Evolutionary conservation across 2,888 invertebrate genomes (phyloP), one percentile per base, ranked within the genome.

Genomic region (Pardosa pseudoannulata): DNA sequence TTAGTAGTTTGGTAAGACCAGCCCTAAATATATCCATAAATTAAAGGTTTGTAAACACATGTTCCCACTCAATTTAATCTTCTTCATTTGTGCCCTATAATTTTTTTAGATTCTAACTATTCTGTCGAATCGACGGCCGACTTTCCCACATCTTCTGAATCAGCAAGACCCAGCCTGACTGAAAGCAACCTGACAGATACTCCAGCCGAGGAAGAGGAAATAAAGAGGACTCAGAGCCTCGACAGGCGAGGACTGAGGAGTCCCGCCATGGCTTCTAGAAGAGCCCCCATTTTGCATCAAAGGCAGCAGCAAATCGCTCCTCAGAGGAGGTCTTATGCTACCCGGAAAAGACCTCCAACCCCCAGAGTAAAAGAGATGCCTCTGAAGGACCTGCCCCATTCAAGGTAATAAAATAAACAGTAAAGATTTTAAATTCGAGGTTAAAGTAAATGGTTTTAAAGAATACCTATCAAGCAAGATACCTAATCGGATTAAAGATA

Each of bases 311-410:
- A 56, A 11, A 1, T 6, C 3, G 16, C 11, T 6, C 11, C 62
- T 7, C 83, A 64, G 23, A 32, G 65, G 19, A 73, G 27, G 56
- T 29, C 62, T 6, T 27, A 28, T 1, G 36, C 19, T 13, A 11
- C 11, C 2, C 73, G 86, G 27, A 75, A 68, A 7, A 41, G 36
- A 11, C 56, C 75, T 27, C 87, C 87, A 3, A 87, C 87, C 1
- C 87, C 87, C 0, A 79, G 87, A 36, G 87, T 87, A 7, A 80
- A 41, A 28, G 87, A 87, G n/a, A 80, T 65, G 31, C 39, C 67
- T 0, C 68, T 86, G 5, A 27, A 19, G 11, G 23, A 56, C 1
- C 5, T 56, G 5, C 56, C 56, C 23, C 6, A 7, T 6, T 56
- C 56, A 23, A 56, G 56, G 56, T 56, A 56, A 56, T n/a, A n/a